Conservation (phyloP, 2,797 vertebrate genomes). For the Sorex maritimensis region DNA sequence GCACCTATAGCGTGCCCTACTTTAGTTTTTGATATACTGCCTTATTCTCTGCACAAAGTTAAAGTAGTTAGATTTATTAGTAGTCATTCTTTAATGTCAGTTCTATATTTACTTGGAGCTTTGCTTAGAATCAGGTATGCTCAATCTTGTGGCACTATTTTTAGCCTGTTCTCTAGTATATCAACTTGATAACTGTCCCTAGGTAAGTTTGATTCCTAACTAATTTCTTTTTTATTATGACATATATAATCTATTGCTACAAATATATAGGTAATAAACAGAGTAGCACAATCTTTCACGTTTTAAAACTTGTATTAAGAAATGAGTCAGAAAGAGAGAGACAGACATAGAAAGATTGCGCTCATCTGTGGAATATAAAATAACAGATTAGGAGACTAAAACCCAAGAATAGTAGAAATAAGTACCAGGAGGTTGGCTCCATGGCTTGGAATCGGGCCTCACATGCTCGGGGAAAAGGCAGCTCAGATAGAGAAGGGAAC, state of each 20-base stretch:
- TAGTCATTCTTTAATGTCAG: background rate
- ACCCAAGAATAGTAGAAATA: too few relatives aligned
- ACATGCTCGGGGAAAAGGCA: too few relatives aligned
- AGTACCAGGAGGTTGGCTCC: too few relatives aligned
- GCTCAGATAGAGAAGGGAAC: too few relatives aligned
- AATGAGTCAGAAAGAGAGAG: too few relatives aligned
- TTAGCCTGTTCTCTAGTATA: background rate
- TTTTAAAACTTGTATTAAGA: background rate
- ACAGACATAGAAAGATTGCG: too few relatives aligned
- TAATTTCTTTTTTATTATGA: background rate
- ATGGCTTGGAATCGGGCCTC: too few relatives aligned
- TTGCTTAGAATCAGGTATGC: background rate
- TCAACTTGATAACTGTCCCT: background rate
- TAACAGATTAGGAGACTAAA: too few relatives aligned
- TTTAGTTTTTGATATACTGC: background rate
- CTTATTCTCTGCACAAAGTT: background rate
- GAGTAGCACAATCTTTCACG: background rate
- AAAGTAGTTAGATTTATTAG: background rate
- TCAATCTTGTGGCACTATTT: background rate
- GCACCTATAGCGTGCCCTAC: background rate
- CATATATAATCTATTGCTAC: background rate
- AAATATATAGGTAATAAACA: background rate
- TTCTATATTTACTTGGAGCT: background rate
- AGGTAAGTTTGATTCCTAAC: background rate
- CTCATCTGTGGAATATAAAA: too few relatives aligned